Base-by-base conservation (phyloP, 2,113 vertebrate genomes). In the Phyllopteryx taeniolatus region DNA sequence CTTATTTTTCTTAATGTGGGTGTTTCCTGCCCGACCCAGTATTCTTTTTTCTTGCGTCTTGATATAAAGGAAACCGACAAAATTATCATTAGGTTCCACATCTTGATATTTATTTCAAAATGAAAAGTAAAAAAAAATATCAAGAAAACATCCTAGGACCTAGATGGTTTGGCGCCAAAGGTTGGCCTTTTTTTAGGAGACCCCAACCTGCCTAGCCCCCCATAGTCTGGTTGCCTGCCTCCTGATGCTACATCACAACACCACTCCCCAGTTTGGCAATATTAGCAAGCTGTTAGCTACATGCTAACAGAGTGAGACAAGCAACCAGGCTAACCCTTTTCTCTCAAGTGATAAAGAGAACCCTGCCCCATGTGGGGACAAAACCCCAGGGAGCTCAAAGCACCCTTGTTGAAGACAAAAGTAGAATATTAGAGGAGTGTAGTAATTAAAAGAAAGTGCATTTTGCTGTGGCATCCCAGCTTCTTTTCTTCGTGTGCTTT, bases 31-130 rank as follows among this genome's bases (percentile, higher is more conserved):
- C 51, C 2, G 51, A 54, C 19, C 35, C 60, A 39, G 60, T 68
- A 7, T 1, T 60, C 5, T 57, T 9, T 59, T 14, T 33, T 22
- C 11, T 44, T 44, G 4, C 42, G 72, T 5, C 8, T 12, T 17
- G 15, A 73, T 59, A 70, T 20, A 68, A 68, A 83, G 8, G 13
- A 83, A 57, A 80, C 76, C 61, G n/a, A 22, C 19, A 78, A 66
- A 33, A 72, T 35, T 27, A 51, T 68, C 44, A 65, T 79, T 74
- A 74, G 66, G 70, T 85, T 86, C 60, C 79, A 86, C 60, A 76
- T 85, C 86, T 89, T 92, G 81, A 79, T 85, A 78, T 93, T 92
- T 91, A 92, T 92, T 92, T 89, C 79, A 91, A 85, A 86, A 92
- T 87, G 75, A 91, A 92, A 90, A 85, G 86, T 89, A 90, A 89